Conservation (phyloP, 1,140 invertebrate genomes). For the Euborellia annulipes region DNA sequence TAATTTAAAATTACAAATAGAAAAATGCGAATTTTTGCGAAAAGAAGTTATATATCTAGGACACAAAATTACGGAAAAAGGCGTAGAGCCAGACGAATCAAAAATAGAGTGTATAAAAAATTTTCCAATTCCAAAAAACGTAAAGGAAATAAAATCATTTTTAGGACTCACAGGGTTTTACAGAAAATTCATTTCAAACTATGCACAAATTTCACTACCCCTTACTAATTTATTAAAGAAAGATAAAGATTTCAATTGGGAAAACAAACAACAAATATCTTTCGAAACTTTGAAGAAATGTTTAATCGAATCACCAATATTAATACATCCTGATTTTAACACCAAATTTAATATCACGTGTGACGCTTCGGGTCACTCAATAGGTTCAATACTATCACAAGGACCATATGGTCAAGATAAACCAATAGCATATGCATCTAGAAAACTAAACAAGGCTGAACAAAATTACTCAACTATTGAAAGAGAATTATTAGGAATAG, state of each 20-base stretch:
- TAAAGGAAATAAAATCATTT: constrained; percentile 19
- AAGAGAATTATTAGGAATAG: constrained; percentile 24
- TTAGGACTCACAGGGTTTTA: constrained; percentile 19
- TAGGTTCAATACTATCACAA: constrained; percentile 18
- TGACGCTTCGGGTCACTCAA: constrained; percentile 17
- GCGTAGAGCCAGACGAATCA: constrained; percentile 13
- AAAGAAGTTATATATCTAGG: constrained; percentile 13
- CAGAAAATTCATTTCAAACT: constrained; percentile 16
- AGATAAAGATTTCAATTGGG: constrained; percentile 13
- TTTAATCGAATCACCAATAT: constrained; percentile 11
- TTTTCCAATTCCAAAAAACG: constrained; percentile 18
- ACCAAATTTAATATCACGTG: constrained; percentile 20
- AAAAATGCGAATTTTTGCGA: constrained; percentile 15
- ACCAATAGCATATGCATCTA: constrained; percentile 19
- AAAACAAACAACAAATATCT: constrained; percentile 2
- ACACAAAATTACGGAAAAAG: constrained; percentile 11
- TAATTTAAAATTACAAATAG: constrained; percentile 14
- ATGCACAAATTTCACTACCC: constrained; percentile 19
- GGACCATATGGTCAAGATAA: constrained; percentile 7
- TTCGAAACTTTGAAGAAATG: constrained; percentile 11
- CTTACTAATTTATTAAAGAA: constrained; percentile 19
- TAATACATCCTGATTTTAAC: constrained; percentile 19
- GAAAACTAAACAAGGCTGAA: constrained; percentile 19
- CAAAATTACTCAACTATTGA: constrained; percentile 23
- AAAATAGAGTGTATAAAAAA: constrained; percentile 17